Evolutionary conservation across 2,113 vertebrate species (phyloP).

Genomic region (Edolisoma coerulescens): DNA sequence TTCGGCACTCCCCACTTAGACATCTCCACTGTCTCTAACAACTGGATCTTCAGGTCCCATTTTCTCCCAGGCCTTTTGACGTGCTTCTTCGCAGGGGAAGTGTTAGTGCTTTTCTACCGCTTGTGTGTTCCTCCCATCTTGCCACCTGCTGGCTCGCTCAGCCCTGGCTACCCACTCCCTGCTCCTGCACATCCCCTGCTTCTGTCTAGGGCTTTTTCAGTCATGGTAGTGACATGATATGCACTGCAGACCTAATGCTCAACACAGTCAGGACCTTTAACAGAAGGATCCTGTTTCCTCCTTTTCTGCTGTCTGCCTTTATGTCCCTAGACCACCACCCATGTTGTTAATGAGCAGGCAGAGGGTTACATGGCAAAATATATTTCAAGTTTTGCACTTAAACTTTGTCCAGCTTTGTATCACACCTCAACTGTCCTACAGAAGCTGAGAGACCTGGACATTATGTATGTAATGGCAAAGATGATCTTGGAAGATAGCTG

Average conservation of each 20-base stretch:
- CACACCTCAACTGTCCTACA: background rate
- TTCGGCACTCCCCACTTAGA: background rate
- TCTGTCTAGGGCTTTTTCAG: background rate
- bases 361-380: background rate
- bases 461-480: background rate
- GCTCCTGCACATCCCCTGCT: background rate
- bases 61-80: background rate
- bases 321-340: too few relatives aligned
- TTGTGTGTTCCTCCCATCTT: background rate
- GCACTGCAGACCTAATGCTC: background rate
- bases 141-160: accelerated
- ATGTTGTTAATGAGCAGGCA: background rate
- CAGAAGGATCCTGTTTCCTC: background rate
- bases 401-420: background rate
- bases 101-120: background rate
- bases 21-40: background rate
- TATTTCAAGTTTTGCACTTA: background rate
- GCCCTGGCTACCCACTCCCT: background rate
- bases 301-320: background rate
- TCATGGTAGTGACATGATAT: background rate
- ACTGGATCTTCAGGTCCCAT: background rate
- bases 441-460: background rate
- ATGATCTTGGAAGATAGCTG: background rate
- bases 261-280: background rate
- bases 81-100: background rate